Evolutionary conservation across 2,797 vertebrate genomes (phyloP).

Genomic region (Crocidura indochinensis): DNA sequence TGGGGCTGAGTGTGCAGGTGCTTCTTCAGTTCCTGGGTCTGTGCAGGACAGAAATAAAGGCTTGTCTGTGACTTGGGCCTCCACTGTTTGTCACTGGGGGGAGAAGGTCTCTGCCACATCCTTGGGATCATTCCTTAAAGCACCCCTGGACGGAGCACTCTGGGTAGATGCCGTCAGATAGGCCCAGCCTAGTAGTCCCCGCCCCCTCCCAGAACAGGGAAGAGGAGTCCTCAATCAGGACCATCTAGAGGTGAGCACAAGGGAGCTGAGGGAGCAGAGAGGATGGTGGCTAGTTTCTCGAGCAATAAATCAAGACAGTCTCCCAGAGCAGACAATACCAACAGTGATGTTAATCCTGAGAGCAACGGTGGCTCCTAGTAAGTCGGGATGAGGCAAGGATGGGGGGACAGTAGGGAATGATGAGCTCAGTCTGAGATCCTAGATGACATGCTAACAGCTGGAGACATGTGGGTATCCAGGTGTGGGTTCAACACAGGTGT

Average conservation of each 20-base stretch:
- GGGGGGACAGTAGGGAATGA: neutral
- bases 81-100: neutral
- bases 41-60: conserved; percentile 80
- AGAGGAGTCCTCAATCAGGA: neutral
- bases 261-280: neutral
- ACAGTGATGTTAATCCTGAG: fast-evolving
- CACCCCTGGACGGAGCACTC: no score
- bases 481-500: neutral
- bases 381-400: no score
- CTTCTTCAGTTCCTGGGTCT: conserved; percentile 82
- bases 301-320: neutral
- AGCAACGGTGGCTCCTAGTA: no score
- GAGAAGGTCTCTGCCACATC: no score
- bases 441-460: neutral
- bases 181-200: no score
- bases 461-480: neutral
- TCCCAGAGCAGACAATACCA: neutral
- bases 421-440: neutral
- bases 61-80: conserved; percentile 71
- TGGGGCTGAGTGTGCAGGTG: conserved; percentile 67
- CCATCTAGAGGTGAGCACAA: neutral
- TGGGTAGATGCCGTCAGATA: neutral
- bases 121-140: no score
- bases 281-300: neutral
- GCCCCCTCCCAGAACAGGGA: neutral